A percentile compares a stretch with the other conserved stretches of the same genome.
phyloP scores from a whole-genome alignment of 2,797 vertebrate species.

The Craterocephalus amniculus region DNA sequence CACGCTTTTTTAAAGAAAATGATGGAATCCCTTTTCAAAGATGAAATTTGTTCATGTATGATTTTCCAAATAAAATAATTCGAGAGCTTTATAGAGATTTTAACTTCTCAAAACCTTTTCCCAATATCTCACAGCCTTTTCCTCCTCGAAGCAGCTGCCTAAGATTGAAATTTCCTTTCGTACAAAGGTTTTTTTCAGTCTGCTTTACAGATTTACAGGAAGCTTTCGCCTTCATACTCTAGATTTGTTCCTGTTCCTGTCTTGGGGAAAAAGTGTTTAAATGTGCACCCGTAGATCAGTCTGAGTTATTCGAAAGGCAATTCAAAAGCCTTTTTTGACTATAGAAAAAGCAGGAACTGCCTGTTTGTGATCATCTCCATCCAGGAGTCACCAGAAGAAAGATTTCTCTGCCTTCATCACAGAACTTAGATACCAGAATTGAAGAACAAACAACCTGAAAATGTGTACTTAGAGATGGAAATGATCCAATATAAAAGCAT shows the following conservation, averaged over 20 bases:
- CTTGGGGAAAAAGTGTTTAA: no score
- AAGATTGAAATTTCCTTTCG: not conserved
- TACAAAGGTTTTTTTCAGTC: not conserved
- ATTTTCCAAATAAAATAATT: not conserved
- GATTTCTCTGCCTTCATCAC: not conserved
- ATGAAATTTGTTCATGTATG: conserved; percentile 4
- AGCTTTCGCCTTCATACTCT: not conserved
- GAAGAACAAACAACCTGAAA: not conserved
- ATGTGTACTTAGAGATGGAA: not conserved
- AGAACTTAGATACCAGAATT: not conserved
- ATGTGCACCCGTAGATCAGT: not conserved
- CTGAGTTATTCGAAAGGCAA: not conserved
- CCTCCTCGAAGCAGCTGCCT: not conserved
- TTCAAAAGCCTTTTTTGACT: not conserved
- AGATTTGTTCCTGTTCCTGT: not conserved
- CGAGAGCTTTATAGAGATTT: not conserved
- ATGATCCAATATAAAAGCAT: not conserved
- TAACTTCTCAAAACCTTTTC: not conserved
- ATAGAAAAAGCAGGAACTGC: not conserved
- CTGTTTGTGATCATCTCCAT: not conserved
- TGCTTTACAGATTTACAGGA: not conserved
- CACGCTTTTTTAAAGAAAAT: not conserved
- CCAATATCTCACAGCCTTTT: not conserved
- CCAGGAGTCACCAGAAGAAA: not conserved
- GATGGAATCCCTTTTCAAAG: conserved; percentile 16